Evolutionary conservation across 2,113 vertebrate genomes (phyloP), one percentile per base, ranked within the genome.

Genomic region (Barnardius zonarius): DNA sequence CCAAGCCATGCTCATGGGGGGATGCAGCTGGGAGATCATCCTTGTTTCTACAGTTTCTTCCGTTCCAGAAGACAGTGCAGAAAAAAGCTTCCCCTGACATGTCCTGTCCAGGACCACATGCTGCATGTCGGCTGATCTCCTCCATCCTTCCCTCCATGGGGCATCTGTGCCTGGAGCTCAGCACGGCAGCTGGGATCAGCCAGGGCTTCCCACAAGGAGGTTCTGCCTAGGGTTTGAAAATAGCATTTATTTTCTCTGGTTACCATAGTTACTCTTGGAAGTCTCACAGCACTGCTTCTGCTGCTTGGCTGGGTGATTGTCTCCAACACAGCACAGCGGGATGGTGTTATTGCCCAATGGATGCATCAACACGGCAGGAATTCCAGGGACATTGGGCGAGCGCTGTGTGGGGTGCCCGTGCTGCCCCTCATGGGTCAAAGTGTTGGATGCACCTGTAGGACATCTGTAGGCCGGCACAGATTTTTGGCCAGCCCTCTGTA

Each of bases 221-320:
- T 55, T 89, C 68, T 92, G 78, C 52, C 70, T 3, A 0, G n/a
- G 41, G 49, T 69, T 93, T 94, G 76, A 67, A 91, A 94, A 91
- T 33, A 89, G 43, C 86, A 55, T 80, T 66, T 67, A 69, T 80
- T 88, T 89, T 75, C 85, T 84, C 84, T 51, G 33, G 94, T 96
- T 96, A 30, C 96, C 87, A 95, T 96, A 86, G 97, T 79, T 92
- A 97, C 93, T 49, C 9, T 63, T 61, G 41, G 35, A 75, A 76
- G 72, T 59, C 3, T 1, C 62, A 39, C 4, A 2, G 44, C 3
- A 9, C 55, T 0, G 6, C 66, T 93, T 63, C 48, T 67, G 66
- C 66, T 85, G 67, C 67, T 20, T 43, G n/a, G 48, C 35, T 44
- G 88, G 91, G 55, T 4, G 33, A 37, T 48, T 37, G 52, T 83